Conservation (phyloP, 2,113 vertebrate genomes). For the Hippoglossus stenolepis region DNA sequence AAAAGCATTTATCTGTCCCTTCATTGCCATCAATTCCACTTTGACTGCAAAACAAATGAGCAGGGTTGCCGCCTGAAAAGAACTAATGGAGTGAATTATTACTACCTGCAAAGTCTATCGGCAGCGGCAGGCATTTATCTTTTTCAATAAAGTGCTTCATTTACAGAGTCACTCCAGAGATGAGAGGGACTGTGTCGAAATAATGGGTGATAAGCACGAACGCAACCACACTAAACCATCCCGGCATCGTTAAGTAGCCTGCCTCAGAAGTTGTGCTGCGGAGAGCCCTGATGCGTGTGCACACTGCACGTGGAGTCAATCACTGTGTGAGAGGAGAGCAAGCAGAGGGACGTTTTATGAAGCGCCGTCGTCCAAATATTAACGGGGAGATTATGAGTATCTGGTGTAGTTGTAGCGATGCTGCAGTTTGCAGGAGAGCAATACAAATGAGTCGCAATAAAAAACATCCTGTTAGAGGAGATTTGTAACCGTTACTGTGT, state of each 20-base stretch:
- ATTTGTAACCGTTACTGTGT: conserved; percentile 13
- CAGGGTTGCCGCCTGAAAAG: conserved; percentile 54
- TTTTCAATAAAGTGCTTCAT: conserved; percentile 75
- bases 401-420: background rate
- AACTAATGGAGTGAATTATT: conserved; percentile 80
- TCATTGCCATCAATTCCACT: conserved; percentile 43
- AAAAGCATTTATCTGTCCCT: conserved; percentile 42
- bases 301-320: conserved; percentile 35
- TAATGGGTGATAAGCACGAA: conserved; percentile 57
- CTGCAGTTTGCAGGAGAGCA: background rate
- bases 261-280: conserved; percentile 13
- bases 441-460: background rate
- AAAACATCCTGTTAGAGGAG: conserved; percentile 22
- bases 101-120: conserved; percentile 72
- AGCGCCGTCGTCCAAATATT: conserved; percentile 23
- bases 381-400: conserved; percentile 7
- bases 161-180: conserved; percentile 67
- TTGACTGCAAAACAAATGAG: conserved; percentile 62
- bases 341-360: background rate
- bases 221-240: conserved; percentile 33
- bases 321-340: conserved; percentile 21
- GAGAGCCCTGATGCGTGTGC: conserved; percentile 19
- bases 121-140: conserved; percentile 69
- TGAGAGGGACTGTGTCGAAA: conserved; percentile 56
- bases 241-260: conserved; percentile 49